Conservation (phyloP, 2,888 invertebrate genomes). For the Cephus rjabovi region DNA sequence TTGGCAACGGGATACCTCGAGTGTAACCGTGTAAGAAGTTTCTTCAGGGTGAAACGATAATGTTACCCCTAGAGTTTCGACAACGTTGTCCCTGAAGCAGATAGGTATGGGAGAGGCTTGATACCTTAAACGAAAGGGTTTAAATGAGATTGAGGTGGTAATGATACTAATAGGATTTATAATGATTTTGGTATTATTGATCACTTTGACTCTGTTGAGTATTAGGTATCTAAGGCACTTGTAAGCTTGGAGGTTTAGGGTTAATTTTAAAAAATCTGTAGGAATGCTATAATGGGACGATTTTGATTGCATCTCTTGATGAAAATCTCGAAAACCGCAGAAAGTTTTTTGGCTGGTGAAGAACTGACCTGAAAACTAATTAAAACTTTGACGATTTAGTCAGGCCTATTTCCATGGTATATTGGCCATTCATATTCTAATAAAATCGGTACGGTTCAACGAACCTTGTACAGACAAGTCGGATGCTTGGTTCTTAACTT, state of each 20-base stretch:
- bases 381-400: constrained; percentile 9
- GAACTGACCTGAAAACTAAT: not conserved
- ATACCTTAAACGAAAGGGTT: too few relatives aligned
- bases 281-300: too few relatives aligned
- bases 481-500: not conserved
- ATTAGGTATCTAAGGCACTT: not conserved
- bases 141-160: too few relatives aligned
- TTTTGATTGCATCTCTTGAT: not conserved
- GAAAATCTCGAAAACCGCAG: not conserved
- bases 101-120: too few relatives aligned
- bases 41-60: not conserved
- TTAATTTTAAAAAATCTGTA: too few relatives aligned
- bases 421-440: not conserved
- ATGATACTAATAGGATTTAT: too few relatives aligned
- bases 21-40: not conserved
- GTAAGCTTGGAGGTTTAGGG: not conserved
- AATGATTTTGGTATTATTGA: too few relatives aligned
- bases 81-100: not conserved
- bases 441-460: constrained; percentile 5
- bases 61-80: not conserved
- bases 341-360: constrained; percentile 2
- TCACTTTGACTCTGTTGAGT: too few relatives aligned
- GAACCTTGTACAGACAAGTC: not conserved
- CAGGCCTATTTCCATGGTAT: not conserved
- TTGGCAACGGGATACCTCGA: not conserved